Percentiles rank a stretch among this genome's conserved stretches.
Conservation (phyloP, 2,888 invertebrate species). For the Coleophora deauratella region DNA sequence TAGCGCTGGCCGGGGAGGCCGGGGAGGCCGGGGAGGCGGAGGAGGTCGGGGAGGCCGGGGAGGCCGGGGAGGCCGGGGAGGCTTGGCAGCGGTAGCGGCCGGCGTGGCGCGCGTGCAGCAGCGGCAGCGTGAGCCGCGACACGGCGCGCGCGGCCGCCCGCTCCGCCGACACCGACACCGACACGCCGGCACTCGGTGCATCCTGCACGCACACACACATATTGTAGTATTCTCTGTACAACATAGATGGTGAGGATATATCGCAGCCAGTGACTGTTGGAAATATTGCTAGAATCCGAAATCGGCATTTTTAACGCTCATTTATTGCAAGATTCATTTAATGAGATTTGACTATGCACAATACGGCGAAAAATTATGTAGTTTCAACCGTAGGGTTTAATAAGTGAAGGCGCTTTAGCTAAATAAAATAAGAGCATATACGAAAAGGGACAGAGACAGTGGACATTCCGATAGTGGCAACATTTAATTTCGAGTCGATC, state of each 20-base stretch:
- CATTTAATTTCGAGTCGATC: slow-evolving; percentile 30
- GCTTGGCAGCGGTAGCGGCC: slow-evolving; percentile 36
- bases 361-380: too few species aligned
- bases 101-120: slow-evolving; percentile 67
- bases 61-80: slow-evolving; percentile 18
- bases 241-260: too few species aligned
- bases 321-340: too few species aligned
- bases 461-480: background rate
- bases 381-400: too few species aligned
- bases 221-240: too few species aligned
- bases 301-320: too few species aligned
- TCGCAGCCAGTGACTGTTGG: too few species aligned
- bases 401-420: too few species aligned
- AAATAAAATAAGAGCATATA: too few species aligned
- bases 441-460: too few species aligned
- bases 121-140: slow-evolving; percentile 74
- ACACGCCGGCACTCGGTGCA: background rate
- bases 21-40: slow-evolving; percentile 11
- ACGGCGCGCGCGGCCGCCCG: slow-evolving; percentile 56
- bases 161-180: background rate
- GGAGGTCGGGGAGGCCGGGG: slow-evolving; percentile 12
- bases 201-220: background rate
- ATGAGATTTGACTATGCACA: too few species aligned
- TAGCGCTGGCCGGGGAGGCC: slow-evolving; percentile 8
- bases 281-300: too few species aligned